These are phyloP conservation scores for Sphyrna mokarran DNA, from an alignment of 2,113 vertebrate genomes.

Conservation along the genomic window DNA sequence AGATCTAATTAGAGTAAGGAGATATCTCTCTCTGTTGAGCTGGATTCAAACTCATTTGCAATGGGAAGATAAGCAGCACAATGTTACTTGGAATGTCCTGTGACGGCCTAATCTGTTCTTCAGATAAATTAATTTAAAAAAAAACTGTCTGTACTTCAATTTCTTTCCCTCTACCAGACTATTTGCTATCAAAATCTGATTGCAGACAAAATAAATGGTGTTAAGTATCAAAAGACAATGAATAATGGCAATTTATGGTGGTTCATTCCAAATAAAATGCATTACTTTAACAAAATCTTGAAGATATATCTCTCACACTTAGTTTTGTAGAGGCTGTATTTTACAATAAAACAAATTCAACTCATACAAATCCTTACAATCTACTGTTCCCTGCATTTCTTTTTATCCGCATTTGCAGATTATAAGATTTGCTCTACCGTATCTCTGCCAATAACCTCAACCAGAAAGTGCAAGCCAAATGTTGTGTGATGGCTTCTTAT, in stretches of 20 bases:
- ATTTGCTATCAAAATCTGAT: neutral
- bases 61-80: neutral
- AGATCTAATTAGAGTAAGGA: neutral
- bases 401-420: neutral
- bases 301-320: neutral
- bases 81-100: neutral
- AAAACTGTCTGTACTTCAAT: neutral
- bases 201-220: neutral
- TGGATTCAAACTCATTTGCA: neutral
- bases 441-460: neutral
- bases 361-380: neutral
- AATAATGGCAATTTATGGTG: neutral
- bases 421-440: neutral
- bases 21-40: neutral
- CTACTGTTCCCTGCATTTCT: neutral
- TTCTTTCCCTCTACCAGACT: neutral
- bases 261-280: neutral
- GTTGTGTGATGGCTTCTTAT: neutral
- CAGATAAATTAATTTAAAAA: neutral
- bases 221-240: neutral
- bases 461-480: neutral
- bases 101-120: neutral
- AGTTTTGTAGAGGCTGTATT: neutral
- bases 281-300: neutral
- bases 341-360: neutral